Base-by-base conservation (phyloP, 1,140 invertebrate species). In the Drosophila busckii region DNA sequence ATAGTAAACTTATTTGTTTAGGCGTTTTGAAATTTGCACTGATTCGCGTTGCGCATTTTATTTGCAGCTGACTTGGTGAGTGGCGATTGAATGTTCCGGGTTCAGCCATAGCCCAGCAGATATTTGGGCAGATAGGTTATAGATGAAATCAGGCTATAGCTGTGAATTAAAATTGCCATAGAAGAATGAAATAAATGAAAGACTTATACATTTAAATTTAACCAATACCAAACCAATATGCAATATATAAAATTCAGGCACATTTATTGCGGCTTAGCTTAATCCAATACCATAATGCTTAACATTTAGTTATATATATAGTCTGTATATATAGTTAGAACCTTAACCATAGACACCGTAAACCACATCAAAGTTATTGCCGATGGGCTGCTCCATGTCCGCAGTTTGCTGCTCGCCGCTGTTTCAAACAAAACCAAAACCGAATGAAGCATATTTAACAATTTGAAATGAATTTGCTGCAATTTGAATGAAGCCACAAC, bases 111-210 rank as follows among this genome's bases (percentile, higher is more conserved):
- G 9, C 84, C 78, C 53, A 86, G 46, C 41, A 86, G 63, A 49
- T 86, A 86, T 37, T 86, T 86, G 35, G 84, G 84, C 73, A 86
- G 59, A 44, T 86, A 85, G 7, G 78, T 85, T 25, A 86, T 86
- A 6, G 84, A 86, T n/a, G 84, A 71, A n/a, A 86, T 53, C 29
- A 86, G 61, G 41, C 84, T 86, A 31, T 86, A 86, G 54, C 84
- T 86, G 40, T 32, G 6, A 17, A 35, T 34, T 52, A 26, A 20
- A 34, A 46, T 6, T 8, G 26, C 26, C 3, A 31, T 31, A 12
- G 6, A 32, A 3, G 8, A 13, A 19, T 22, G 8, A 23, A 48
- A 35, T 48, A 8, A 19, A 12, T 22, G 26, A 3, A n/a, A n/a
- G n/a, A n/a, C n/a, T n/a, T n/a, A n/a, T n/a, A n/a, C n/a, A n/a